phyloP scores from a whole-genome alignment of 2,888 invertebrate species.

The Malthinus seriepunctatus region DNA sequence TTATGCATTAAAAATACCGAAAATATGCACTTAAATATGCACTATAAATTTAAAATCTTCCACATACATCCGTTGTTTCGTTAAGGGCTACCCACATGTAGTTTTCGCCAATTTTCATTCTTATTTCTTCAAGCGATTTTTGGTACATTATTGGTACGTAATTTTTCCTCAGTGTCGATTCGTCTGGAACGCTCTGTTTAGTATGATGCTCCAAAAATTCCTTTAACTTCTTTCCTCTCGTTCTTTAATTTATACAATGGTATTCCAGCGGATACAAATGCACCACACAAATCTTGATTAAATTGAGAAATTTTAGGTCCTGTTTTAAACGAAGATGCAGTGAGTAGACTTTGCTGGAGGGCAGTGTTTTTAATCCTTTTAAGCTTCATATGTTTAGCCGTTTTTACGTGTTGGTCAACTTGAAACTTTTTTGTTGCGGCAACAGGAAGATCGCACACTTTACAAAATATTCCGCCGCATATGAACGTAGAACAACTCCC shows the following conservation, averaged over 20 bases:
- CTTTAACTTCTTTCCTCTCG: too few species aligned
- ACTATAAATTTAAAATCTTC: too few species aligned
- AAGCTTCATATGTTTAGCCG: too few species aligned
- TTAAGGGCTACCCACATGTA: slow-evolving; percentile 32
- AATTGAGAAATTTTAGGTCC: slow-evolving; percentile 1
- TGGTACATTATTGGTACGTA: slow-evolving; percentile 23
- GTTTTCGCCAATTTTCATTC: slow-evolving; percentile 24
- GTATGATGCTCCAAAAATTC: slow-evolving; percentile 2
- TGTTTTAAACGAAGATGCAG: background rate
- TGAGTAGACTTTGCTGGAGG: slow-evolving; percentile 6
- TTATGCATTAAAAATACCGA: too few species aligned
- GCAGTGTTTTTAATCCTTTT: slow-evolving; percentile 8
- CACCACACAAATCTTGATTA: background rate
- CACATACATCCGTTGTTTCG: slow-evolving; percentile 29
- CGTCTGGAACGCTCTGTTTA: slow-evolving; percentile 19
- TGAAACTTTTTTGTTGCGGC: too few species aligned
- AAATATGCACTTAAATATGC: too few species aligned
- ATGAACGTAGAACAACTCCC: too few species aligned
- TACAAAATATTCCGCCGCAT: too few species aligned
- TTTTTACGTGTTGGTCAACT: too few species aligned
- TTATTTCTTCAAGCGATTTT: slow-evolving; percentile 18
- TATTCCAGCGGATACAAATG: slow-evolving; percentile 3
- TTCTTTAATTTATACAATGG: slow-evolving; percentile 4
- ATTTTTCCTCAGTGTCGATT: slow-evolving; percentile 29
- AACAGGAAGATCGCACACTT: too few species aligned